Conservation (phyloP, 2,113 vertebrate species). For the Ceyx margarethae region DNA sequence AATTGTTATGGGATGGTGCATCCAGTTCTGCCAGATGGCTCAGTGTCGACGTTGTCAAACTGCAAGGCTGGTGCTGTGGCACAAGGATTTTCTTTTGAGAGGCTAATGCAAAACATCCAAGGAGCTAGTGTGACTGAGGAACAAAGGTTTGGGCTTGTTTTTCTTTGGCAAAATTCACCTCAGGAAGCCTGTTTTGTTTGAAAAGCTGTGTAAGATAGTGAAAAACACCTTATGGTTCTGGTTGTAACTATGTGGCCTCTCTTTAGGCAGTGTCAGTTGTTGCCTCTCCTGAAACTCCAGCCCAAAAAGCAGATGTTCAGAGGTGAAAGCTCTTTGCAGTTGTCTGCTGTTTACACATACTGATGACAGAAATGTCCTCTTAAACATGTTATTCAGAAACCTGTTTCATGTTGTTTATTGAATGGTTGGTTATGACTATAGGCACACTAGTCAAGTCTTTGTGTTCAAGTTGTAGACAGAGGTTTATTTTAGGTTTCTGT, state of each 20-base stretch:
- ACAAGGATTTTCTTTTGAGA: neutral
- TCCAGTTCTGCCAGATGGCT: constrained; percentile 2
- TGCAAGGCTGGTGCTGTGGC: neutral
- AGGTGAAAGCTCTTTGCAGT: neutral
- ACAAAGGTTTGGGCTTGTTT: neutral
- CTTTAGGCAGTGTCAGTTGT: neutral
- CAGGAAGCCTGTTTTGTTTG: neutral
- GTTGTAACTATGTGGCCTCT: neutral
- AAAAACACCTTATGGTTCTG: neutral
- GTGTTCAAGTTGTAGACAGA: neutral
- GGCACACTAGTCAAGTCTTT: neutral
- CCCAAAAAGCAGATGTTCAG: neutral
- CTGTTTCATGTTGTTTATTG: neutral
- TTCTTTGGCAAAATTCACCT: neutral
- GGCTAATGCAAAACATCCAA: neutral
- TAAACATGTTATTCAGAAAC: neutral
- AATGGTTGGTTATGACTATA: neutral
- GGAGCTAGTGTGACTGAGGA: neutral
- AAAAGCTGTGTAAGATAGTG: neutral
- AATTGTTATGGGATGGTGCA: neutral
- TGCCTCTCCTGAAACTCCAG: neutral
- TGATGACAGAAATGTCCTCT: neutral
- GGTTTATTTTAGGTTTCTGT: neutral
- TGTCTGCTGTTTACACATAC: neutral
- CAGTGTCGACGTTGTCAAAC: neutral